Evolutionary conservation across 2,113 vertebrate species (phyloP).

Genomic region (Plestiodon gilberti): DNA sequence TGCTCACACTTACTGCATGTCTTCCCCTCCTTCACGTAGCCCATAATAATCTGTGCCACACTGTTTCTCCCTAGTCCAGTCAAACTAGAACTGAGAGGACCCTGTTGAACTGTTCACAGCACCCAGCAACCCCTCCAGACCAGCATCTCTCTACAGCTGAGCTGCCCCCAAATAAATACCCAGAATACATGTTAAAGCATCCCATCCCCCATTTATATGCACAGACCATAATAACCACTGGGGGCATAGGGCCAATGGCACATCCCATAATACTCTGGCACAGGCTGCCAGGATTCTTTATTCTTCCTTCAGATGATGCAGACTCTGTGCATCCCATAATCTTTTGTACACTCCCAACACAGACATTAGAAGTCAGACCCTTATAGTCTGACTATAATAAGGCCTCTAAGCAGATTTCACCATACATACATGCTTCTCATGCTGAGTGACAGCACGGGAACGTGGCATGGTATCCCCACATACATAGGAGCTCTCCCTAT

Average conservation of each 20-base stretch:
- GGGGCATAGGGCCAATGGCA: conserved; percentile 16
- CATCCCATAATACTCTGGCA: conserved; percentile 69
- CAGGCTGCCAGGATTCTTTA: conserved; percentile 22
- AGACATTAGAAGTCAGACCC: not conserved
- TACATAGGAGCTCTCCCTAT: not conserved
- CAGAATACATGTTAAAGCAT: not conserved
- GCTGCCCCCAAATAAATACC: not conserved
- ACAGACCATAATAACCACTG: conserved; percentile 13
- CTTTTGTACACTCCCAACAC: conserved; percentile 5
- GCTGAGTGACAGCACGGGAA: not conserved
- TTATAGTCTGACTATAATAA: not conserved
- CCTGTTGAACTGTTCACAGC: not conserved
- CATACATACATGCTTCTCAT: not conserved
- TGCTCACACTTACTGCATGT: conserved; percentile 29
- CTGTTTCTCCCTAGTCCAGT: conserved; percentile 73
- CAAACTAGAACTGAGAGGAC: conserved; percentile 67
- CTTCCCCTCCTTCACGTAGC: conserved; percentile 31
- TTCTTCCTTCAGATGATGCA: conserved; percentile 23
- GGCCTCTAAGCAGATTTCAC: not conserved
- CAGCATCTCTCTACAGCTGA: not conserved
- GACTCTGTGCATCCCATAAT: conserved; percentile 10
- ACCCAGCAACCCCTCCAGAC: not conserved
- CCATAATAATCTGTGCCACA: conserved; percentile 59
- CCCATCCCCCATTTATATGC: not conserved
- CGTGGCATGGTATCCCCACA: not conserved